phyloP scores from a whole-genome alignment of 2,113 vertebrate genomes.

The Bolborhynchus lineola region DNA sequence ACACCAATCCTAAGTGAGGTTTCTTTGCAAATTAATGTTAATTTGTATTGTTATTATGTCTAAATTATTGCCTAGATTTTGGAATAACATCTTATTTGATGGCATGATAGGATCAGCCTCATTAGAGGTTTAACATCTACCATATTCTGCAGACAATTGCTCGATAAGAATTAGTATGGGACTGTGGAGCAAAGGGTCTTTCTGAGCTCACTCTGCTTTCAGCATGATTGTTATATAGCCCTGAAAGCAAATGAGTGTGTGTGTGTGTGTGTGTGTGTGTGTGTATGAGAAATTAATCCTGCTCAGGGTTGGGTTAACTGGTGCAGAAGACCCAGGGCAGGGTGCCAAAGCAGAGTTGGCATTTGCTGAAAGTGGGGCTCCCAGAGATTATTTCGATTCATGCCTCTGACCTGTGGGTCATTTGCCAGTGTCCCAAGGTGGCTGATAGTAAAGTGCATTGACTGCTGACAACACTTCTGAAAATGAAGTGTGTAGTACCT shows the following conservation, averaged over 20 bases:
- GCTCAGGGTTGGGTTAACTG: slow-evolving; percentile 35
- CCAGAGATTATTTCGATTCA: not conserved
- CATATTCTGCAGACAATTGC: not conserved
- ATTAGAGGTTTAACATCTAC: not conserved
- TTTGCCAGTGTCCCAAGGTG: not conserved
- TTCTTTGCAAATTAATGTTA: not conserved
- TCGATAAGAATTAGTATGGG: not conserved
- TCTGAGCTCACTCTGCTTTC: not conserved
- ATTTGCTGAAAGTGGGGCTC: slow-evolving; percentile 38
- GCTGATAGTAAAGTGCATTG: rapidly evolving
- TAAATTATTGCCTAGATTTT: not conserved
- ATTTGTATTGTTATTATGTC: not conserved
- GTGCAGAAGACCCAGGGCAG: slow-evolving; percentile 43
- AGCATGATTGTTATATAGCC: not conserved
- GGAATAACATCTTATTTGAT: not conserved
- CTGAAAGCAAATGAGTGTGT: not conserved
- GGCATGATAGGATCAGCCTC: not conserved
- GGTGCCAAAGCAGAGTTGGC: slow-evolving; percentile 18
- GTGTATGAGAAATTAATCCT: not conserved
- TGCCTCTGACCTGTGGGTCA: not conserved
- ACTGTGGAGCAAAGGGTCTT: not conserved
- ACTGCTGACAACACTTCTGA: not conserved
- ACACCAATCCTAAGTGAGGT: not conserved
- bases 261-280: not conserved
- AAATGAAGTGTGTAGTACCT: not conserved